phyloP scores from a whole-genome alignment of 2,797 vertebrate genomes.

The Malurus splendens region DNA sequence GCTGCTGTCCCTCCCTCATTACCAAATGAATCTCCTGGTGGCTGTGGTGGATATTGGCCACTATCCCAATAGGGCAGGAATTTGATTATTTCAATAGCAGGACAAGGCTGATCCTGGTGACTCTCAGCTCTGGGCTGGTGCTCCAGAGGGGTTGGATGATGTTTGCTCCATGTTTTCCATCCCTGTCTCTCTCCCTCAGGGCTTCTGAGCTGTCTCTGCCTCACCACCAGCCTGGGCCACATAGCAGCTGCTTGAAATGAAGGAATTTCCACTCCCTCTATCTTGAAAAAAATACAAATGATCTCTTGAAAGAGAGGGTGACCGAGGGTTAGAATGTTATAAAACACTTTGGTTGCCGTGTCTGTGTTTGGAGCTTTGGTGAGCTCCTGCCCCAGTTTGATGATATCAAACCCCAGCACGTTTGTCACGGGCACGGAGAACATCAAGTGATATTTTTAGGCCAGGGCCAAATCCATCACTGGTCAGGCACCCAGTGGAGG shows the following conservation, averaged over 20 bases:
- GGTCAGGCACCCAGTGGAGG: background rate
- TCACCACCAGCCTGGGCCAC: background rate
- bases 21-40: background rate
- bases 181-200: no score
- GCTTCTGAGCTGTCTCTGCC: background rate
- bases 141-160: background rate
- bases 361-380: background rate
- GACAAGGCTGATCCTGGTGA: accelerated
- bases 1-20: no score
- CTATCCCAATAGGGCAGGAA: background rate
- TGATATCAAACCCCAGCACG: background rate
- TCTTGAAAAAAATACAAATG: background rate
- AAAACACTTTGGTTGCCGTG: background rate
- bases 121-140: accelerated
- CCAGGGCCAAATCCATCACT: slow-evolving; percentile 1
- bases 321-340: background rate
- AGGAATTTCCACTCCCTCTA: background rate
- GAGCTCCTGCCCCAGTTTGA: background rate
- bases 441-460: background rate
- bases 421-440: background rate
- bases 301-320: background rate
- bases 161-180: background rate
- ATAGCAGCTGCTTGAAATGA: background rate
- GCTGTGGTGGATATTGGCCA: background rate
- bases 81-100: background rate